Evolutionary conservation across 2,113 vertebrate genomes (phyloP).

Genomic region (Sterrhoptilus dennistouni): DNA sequence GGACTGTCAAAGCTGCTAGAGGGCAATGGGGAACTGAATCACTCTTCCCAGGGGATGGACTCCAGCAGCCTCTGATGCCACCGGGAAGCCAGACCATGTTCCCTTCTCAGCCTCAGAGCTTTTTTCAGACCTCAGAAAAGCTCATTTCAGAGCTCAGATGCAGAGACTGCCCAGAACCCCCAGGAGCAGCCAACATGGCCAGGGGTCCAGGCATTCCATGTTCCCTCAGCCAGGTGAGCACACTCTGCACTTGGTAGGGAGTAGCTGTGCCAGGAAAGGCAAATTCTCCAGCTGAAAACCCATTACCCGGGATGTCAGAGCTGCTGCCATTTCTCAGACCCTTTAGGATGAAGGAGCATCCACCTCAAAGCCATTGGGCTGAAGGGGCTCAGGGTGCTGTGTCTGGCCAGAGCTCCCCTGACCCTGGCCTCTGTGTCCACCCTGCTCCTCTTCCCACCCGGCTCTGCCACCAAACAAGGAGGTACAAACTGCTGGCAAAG

Average conservation of each 20-base stretch:
- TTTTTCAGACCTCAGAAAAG: background rate
- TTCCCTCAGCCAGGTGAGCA: background rate
- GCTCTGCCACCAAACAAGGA: background rate
- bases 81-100: background rate
- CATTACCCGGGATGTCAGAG: background rate
- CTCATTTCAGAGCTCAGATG: background rate
- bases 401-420: background rate
- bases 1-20: background rate
- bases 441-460: fast-evolving
- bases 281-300: background rate
- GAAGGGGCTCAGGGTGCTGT: fast-evolving
- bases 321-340: background rate
- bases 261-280: background rate
- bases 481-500: background rate
- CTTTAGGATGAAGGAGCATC: background rate
- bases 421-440: background rate
- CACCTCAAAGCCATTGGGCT: fast-evolving
- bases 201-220: background rate
- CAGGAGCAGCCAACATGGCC: fast-evolving
- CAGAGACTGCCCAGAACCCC: background rate
- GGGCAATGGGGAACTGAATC: background rate
- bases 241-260: background rate
- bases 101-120: background rate
- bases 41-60: background rate
- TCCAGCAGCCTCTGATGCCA: background rate